Evolutionary conservation across 2,888 invertebrate species (phyloP).

Genomic region (Alviniconcha strummeri): DNA sequence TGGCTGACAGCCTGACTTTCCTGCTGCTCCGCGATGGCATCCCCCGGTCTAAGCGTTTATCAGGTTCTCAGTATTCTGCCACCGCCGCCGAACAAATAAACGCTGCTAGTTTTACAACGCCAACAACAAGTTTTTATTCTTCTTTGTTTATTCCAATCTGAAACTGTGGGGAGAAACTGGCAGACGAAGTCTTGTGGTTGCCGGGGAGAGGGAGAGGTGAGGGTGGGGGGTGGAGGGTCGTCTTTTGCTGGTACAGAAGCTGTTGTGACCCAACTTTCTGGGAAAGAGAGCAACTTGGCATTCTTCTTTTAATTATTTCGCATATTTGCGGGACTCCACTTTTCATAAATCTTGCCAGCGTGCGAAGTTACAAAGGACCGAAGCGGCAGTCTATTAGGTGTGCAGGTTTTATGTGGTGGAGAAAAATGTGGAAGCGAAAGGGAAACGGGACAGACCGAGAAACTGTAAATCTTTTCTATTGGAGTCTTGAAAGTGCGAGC

Average conservation of each 20-base stretch:
- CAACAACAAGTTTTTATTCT: slow-evolving; percentile 16
- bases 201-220: background rate
- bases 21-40: background rate
- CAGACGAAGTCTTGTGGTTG: background rate
- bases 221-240: background rate
- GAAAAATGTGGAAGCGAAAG: slow-evolving; percentile 16
- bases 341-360: slow-evolving; percentile 36
- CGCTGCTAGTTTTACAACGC: slow-evolving; percentile 12
- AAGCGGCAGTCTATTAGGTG: slow-evolving; percentile 24
- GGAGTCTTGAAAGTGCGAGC: no score
- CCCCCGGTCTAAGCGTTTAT: background rate
- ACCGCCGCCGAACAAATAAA: slow-evolving; percentile 22
- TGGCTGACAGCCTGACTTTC: background rate
- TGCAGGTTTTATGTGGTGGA: slow-evolving; percentile 19
- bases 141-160: slow-evolving; percentile 4
- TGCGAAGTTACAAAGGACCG: slow-evolving; percentile 19
- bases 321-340: slow-evolving; percentile 29
- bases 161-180: background rate
- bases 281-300: background rate
- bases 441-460: background rate
- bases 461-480: slow-evolving; percentile 13
- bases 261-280: slow-evolving; percentile 4
- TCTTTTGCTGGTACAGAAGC: background rate
- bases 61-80: background rate
- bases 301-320: slow-evolving; percentile 39